A percentile compares a stretch with the other conserved stretches of the same genome.
These are phyloP conservation scores for Brachionus asplanchnoidis DNA, from an alignment of 1,140 invertebrate species.

Conservation along the genomic window DNA sequence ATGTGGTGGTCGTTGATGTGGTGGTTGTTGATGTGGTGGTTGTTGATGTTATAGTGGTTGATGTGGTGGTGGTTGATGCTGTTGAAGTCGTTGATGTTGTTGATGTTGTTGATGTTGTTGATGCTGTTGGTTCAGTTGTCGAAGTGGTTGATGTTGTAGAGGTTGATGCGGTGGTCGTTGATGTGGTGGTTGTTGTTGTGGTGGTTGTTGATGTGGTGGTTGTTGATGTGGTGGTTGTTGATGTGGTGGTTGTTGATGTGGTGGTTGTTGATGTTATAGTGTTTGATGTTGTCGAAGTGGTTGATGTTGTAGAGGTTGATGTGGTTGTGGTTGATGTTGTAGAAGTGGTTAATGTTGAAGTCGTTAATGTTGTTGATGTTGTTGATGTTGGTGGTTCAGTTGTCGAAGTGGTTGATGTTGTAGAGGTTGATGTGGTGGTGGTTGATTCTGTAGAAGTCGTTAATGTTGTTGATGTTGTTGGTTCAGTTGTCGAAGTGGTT, in stretches of 20 bases:
- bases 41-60: background rate
- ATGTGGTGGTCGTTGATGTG: background rate
- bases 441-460: background rate
- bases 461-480: background rate
- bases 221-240: background rate
- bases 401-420: background rate
- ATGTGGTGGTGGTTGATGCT: background rate
- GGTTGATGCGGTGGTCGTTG: background rate
- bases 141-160: background rate
- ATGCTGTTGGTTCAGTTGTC: background rate
- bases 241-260: background rate
- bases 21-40: background rate
- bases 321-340: background rate
- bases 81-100: background rate
- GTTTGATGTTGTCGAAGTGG: background rate
- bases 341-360: background rate
- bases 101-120: background rate
- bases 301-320: background rate
- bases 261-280: background rate
- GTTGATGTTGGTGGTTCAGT: background rate
- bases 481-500: background rate
- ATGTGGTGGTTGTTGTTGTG: background rate
- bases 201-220: background rate
- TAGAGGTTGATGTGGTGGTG: background rate
- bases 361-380: background rate